Conservation (phyloP, 2,797 vertebrate genomes). For the Huso huso region DNA sequence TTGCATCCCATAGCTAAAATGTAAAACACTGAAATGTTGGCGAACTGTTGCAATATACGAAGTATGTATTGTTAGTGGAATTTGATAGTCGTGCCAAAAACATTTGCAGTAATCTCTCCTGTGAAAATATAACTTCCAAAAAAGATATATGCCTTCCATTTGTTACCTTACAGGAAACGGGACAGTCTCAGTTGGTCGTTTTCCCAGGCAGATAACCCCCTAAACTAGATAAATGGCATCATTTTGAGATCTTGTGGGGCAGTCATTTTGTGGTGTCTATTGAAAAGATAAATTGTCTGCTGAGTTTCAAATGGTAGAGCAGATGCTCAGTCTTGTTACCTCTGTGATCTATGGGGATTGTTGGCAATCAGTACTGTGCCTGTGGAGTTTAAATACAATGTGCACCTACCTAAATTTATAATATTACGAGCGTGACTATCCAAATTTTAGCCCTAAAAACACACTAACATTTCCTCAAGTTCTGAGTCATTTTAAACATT, state of each 20-base stretch:
- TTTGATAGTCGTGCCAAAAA: too few relatives aligned
- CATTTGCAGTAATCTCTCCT: too few relatives aligned
- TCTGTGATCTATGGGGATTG: constrained; percentile 12
- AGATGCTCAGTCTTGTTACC: constrained; percentile 21
- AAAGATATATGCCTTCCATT: not conserved
- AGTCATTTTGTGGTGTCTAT: constrained; percentile 24
- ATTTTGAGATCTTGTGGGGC: constrained; percentile 20
- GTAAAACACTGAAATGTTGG: too few relatives aligned
- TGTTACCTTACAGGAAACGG: not conserved
- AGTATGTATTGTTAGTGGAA: too few relatives aligned
- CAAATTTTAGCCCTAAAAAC: not conserved
- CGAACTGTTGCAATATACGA: too few relatives aligned
- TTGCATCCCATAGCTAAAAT: too few relatives aligned
- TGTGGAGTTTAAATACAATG: not conserved
- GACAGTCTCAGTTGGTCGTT: not conserved
- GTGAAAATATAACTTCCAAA: too few relatives aligned
- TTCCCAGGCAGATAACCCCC: constrained; percentile 1
- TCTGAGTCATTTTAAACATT: too few relatives aligned
- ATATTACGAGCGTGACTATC: not conserved
- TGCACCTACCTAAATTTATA: not conserved
- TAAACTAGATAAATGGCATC: constrained; percentile 27
- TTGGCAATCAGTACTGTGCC: constrained; percentile 16
- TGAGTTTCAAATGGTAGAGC: constrained; percentile 18
- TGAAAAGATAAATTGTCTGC: constrained; percentile 22
- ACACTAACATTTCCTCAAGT: too few relatives aligned